Base-by-base conservation (phyloP, 2,113 vertebrate species). In the Apteryx owenii region DNA sequence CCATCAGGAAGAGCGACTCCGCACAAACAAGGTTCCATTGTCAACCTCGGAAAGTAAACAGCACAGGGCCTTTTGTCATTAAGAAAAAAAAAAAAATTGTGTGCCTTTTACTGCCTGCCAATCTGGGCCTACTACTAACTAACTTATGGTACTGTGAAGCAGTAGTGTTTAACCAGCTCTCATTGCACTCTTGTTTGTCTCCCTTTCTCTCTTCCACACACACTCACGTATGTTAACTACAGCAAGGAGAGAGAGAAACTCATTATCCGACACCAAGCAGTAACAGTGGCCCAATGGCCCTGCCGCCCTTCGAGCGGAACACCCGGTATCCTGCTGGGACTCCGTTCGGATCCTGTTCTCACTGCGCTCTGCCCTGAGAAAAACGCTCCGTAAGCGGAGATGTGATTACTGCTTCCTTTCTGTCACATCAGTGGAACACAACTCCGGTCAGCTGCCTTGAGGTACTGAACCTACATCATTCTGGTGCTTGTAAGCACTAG, bases 141-240 rank as follows among this genome's bases (percentile, higher is more conserved):
- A 40, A 68, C 20, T 40, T 19, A 66, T 6, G 50, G 26, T 29
- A 54, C 6, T 6, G 2, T 5, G 17, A 72, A 72, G 9, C 48
- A 65, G 3, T 69, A 16, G 65, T 2, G 5, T 44, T 82, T 31
- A 89, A 25, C 46, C 61, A 77, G 13, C 8, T 84, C 19, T 46
- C 22, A 3, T 66, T 20, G 13, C 20, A 12, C 60, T 15, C n/a
- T 46, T 46, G 46, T 48, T 61, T 48, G 7, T 25, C 44, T 22
- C 42, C 10, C 4, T 29, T 10, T 62, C 54, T 42, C 33, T 70
- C 66, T 42, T 28, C 38, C 6, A 80, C 19, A 80, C n/a, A 80
- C n/a, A 48, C 7, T 22, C 12, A 9, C 1, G 9, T 17, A 9
- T 0, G 0, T 12, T 13, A 85, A 5, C 18, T 19, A 71, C 33